Evolutionary conservation across 1,140 invertebrate species (phyloP).

Genomic region (Drepana arcuata): DNA sequence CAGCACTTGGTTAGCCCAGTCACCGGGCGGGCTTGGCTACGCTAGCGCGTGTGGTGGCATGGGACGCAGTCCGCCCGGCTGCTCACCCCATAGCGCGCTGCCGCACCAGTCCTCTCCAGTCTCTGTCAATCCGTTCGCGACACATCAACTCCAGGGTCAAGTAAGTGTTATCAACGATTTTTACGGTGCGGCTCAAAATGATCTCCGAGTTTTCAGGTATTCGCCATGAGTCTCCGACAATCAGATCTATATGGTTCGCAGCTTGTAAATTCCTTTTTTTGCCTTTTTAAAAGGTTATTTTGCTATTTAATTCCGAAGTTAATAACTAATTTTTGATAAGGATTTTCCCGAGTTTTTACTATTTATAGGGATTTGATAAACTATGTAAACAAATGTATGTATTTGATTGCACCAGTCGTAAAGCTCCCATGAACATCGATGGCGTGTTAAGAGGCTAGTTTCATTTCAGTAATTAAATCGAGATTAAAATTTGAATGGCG

Average conservation of each 20-base stretch:
- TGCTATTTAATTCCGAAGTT: no score
- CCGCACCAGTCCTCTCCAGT: conserved; percentile 48
- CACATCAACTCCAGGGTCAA: conserved; percentile 54
- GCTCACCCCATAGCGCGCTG: conserved; percentile 38
- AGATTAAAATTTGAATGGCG: conserved; percentile 44
- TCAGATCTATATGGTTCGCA: no score
- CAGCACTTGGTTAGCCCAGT: conserved; percentile 48
- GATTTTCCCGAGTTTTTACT: no score
- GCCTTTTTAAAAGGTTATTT: no score
- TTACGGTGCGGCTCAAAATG: no score
- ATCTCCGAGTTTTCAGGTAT: no score
- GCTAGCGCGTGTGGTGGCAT: conserved; percentile 33
- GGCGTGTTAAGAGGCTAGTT: conserved; percentile 23
- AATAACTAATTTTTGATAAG: no score
- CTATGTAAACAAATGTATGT: no score
- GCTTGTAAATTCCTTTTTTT: no score
- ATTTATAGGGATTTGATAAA: no score
- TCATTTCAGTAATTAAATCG: conserved; percentile 38
- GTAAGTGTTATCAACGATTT: no score
- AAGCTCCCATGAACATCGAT: conserved; percentile 19
- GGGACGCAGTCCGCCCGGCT: conserved; percentile 42
- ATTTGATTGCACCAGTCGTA: conserved; percentile 6
- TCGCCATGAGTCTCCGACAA: no score
- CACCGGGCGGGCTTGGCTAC: conserved; percentile 36
- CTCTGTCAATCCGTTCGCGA: conserved; percentile 39